Evolutionary conservation across 1,140 invertebrate genomes (phyloP), one percentile per base, ranked within the genome.

Genomic region (Bombus turneri): DNA sequence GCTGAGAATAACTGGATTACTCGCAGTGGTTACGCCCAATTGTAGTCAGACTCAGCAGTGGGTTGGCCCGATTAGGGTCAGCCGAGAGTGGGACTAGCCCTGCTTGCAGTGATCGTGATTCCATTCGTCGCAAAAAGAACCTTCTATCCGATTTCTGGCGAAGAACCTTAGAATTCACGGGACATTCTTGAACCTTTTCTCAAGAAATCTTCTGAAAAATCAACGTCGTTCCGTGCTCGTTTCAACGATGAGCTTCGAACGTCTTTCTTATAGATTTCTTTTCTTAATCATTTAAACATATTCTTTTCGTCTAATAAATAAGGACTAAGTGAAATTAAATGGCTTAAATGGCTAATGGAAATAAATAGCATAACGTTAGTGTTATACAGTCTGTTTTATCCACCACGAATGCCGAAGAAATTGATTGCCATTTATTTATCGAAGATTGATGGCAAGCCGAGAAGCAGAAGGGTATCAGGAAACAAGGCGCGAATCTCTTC

Each of bases 1-100:
- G 78, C 41, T 71, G 80, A 71, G 85, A 82, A 87, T 89, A 79
- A 69, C 88, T 78, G 73, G 87, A 57, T 83, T 68, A 72, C 68
- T 92, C 90, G 86, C 90, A 91, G 89, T 87, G 92, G 92, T 93
- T 91, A 93, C 92, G 92, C 92, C 92, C 92, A 91, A 89, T 90
- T 88, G 92, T 93, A 89, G 92, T 93, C 91, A 77, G 78, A 83
- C 75, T 80, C 81, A 88, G 81, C 81, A 80, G 90, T 91, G 91
- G 89, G 87, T 91, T 93, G 88, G 92, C n/a, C 86, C 87, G 92
- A 93, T 93, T 92, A 91, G 88, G 81, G 83, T 87, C 87, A 87
- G 86, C 81, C 87, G 83, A 86, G 82, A 86, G 87, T 82, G 86
- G 47, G 72, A 86, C 84, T 83, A 80, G 66, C 75, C 88, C 53